Conservation (phyloP, 2,113 vertebrate genomes). For the Apaloderma vittatum region DNA sequence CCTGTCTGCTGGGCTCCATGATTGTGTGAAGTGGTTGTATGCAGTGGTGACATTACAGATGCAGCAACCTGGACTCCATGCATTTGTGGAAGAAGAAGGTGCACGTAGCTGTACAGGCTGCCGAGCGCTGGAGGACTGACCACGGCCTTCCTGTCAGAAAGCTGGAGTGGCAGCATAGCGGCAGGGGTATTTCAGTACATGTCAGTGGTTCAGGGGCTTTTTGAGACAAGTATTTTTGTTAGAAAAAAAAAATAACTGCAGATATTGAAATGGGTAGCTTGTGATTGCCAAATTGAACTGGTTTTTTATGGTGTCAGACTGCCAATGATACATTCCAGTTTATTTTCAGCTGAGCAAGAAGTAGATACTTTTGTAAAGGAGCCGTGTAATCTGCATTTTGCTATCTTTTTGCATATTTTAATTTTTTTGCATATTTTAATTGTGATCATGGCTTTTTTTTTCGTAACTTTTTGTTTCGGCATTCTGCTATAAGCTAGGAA, state of each 20-base stretch:
- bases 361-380: conserved; percentile 27
- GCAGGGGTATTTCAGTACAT: neutral
- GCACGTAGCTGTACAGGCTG: neutral
- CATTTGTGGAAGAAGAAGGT: neutral
- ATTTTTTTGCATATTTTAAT: neutral
- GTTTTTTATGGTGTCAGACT: neutral
- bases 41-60: neutral
- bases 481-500: neutral
- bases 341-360: conserved; percentile 24
- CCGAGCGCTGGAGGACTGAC: neutral
- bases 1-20: neutral
- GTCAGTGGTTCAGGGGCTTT: neutral
- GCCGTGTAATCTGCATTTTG: neutral
- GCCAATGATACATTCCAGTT: neutral
- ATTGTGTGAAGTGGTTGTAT: neutral
- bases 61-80: neutral
- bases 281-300: neutral
- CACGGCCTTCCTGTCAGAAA: neutral
- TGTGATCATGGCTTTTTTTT: neutral
- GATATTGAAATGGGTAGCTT: neutral
- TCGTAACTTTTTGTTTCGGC: neutral
- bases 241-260: neutral
- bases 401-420: neutral
- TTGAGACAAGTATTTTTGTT: conserved; percentile 3
- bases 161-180: neutral